Evolutionary conservation across 2,113 vertebrate species (phyloP), one percentile per base, ranked within the genome.

Genomic region (Microtus pennsylvanicus): DNA sequence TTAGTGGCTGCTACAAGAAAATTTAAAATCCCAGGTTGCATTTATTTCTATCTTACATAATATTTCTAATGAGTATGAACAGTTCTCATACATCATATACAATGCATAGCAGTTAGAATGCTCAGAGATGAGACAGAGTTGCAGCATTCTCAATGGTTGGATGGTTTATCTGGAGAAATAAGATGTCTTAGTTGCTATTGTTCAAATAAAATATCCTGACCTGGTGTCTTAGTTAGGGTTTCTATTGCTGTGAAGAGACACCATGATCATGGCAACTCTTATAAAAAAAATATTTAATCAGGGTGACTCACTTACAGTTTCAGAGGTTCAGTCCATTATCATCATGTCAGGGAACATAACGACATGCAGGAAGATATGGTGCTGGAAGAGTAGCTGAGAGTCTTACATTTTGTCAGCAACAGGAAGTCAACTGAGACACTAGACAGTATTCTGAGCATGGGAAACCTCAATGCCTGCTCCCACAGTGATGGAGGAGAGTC

Each of bases 1-100:
- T 89, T 90, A 81, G 95, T 87, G n/a, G 63, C 28, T 4, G 33
- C 38, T 90, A 86, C 7, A 24, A 87, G 81, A 94, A 96, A 92
- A 65, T 65, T 70, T 92, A 13, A 82, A 93, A 74, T 76, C 61
- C 6, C 58, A 55, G 11, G 28, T 28, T 10, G 61, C 52, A 35
- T 16, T 61, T 28, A 38, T 87, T 58, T 95, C 42, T 86, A 9
- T 74, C 38, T 87, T 47, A 87, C 9, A 52, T 82, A 76, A 45
- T 72, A 65, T 78, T 96, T 94, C 74, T 83, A 3, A 65, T 90
- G 52, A 90, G 38, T 5, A 85, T 83, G 38, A 89, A 58, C 6
- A 85, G 30, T 78, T 2, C 45, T 93, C 52, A 63, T 63, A 42
- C 28, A 86, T 58, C 92, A 87, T 24, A 70, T 85, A 75, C 14